Conservation (phyloP, 1,140 invertebrate genomes). For the Campodea augens region DNA sequence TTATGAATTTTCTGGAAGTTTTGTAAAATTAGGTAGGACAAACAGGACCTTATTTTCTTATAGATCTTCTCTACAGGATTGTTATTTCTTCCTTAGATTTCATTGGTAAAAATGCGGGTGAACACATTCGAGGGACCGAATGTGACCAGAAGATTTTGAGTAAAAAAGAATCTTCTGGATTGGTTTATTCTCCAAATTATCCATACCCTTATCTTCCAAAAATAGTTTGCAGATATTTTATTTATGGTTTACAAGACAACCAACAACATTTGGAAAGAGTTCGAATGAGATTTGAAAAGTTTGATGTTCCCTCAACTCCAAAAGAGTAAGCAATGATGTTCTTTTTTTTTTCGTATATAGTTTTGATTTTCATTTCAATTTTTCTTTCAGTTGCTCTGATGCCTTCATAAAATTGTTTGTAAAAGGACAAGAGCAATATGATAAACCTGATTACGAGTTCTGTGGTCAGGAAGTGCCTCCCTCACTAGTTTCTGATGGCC, state of each 20-base stretch:
- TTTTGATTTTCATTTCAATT: not conserved
- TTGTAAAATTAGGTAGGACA: constrained; percentile 74
- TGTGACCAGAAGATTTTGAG: constrained; percentile 94
- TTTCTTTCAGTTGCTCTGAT: constrained; percentile 46
- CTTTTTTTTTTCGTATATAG: not conserved
- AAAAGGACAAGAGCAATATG: constrained; percentile 82
- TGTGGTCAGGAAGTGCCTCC: constrained; percentile 54
- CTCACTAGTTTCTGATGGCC: constrained; percentile 63
- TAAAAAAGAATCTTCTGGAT: constrained; percentile 73
- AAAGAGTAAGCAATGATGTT: constrained; percentile 33
- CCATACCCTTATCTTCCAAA: constrained; percentile 84
- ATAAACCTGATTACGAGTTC: constrained; percentile 79
- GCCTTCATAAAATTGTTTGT: constrained; percentile 81
- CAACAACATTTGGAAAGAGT: constrained; percentile 85
- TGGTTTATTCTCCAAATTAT: constrained; percentile 86
- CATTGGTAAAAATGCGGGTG: constrained; percentile 73
- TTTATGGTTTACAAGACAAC: constrained; percentile 93
- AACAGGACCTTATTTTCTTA: not conserved
- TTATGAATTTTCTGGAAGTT: constrained; percentile 90
- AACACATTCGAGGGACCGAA: constrained; percentile 84
- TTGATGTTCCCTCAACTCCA: constrained; percentile 69
- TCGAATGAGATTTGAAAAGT: constrained; percentile 62
- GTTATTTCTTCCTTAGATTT: constrained; percentile 46
- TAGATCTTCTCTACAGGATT: not conserved
- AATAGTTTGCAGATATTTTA: constrained; percentile 90